Conservation (phyloP, 2,797 vertebrate species). For the Carapus acus region DNA sequence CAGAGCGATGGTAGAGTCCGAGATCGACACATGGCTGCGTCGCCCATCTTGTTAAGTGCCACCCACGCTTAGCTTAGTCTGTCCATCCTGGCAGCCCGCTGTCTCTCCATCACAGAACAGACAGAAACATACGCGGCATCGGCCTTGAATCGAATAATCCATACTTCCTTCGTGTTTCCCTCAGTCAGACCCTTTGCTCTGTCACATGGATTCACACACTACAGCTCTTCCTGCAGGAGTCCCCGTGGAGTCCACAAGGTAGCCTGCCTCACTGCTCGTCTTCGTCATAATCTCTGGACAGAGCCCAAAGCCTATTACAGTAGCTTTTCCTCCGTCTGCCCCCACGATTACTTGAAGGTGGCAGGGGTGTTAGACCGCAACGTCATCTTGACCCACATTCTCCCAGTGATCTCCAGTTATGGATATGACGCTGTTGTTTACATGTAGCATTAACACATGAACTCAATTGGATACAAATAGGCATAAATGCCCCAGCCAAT, state of each 20-base stretch:
- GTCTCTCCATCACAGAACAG: slow-evolving; percentile 13
- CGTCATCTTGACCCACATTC: background rate
- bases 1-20: slow-evolving; percentile 62
- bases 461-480: no score
- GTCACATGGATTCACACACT: slow-evolving; percentile 5
- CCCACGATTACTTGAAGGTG: slow-evolving; percentile 5
- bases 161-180: slow-evolving; percentile 2
- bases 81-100: background rate
- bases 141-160: slow-evolving; percentile 3
- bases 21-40: slow-evolving; percentile 15
- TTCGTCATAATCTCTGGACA: slow-evolving; percentile 42
- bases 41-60: slow-evolving; percentile 27
- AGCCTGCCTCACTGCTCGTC: slow-evolving; percentile 17
- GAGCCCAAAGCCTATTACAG: slow-evolving; percentile 51
- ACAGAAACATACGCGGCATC: background rate
- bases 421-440: no score
- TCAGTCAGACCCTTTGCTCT: slow-evolving; percentile 7
- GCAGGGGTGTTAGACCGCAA: slow-evolving; percentile 6
- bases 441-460: no score
- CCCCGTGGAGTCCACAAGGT: slow-evolving; percentile 6
- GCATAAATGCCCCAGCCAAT: no score
- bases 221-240: slow-evolving; percentile 12
- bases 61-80: background rate
- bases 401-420: no score
- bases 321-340: slow-evolving; percentile 21